Conservation (phyloP, 2,888 invertebrate genomes). For the Mactromeris polynyma region DNA sequence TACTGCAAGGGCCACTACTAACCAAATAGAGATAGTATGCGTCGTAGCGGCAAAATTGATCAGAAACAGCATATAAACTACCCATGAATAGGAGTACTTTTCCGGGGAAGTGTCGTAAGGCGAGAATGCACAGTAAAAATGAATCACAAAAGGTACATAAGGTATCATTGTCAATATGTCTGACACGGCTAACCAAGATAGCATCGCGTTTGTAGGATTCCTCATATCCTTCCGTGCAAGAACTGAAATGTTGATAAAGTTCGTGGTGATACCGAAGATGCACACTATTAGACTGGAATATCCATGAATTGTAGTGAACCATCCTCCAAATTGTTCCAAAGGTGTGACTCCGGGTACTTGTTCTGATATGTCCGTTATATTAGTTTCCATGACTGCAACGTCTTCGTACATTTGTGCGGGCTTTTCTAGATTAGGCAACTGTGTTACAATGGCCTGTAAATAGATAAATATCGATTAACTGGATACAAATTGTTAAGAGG, state of each 20-base stretch:
- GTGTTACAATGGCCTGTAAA: constrained; percentile 10
- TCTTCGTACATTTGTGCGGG: constrained; percentile 43
- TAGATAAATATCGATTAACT: not conserved
- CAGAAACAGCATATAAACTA: constrained; percentile 90
- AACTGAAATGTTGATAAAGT: constrained; percentile 95
- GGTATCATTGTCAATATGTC: constrained; percentile 96
- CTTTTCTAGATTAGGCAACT: not conserved
- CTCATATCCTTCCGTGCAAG: constrained; percentile 94
- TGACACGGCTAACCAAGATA: constrained; percentile 94
- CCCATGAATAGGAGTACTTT: constrained; percentile 85
- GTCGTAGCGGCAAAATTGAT: constrained; percentile 95
- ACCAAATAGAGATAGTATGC: constrained; percentile 96
- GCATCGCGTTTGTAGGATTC: constrained; percentile 95
- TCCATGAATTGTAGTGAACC: constrained; percentile 90
- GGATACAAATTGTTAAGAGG: not conserved
- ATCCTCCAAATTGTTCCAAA: constrained; percentile 70
- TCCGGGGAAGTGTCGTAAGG: constrained; percentile 73
- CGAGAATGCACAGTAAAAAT: constrained; percentile 87
- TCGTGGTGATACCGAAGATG: constrained; percentile 95
- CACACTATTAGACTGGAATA: constrained; percentile 95
- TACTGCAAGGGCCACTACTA: constrained; percentile 96
- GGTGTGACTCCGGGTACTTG: constrained; percentile 37
- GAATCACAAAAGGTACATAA: constrained; percentile 95
- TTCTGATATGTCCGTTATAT: constrained; percentile 30
- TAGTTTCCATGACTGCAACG: constrained; percentile 33